Conservation (phyloP, 2,888 invertebrate species). For the Melikaiella ostensackeni region DNA sequence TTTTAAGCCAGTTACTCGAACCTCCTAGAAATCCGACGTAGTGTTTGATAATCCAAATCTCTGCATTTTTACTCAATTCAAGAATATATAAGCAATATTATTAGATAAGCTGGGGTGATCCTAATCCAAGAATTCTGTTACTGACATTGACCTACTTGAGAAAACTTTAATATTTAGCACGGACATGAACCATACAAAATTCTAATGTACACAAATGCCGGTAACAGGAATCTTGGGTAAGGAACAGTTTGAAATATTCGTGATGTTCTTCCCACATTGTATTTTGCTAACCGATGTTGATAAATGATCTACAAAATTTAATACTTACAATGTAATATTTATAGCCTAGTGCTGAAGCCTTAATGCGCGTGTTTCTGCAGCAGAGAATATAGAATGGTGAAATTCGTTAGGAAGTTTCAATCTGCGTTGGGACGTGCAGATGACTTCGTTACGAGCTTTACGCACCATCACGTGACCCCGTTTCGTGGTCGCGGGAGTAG, state of each 20-base stretch:
- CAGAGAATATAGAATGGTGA: slow-evolving; percentile 11
- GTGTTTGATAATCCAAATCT: too few species aligned
- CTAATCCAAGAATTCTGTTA: too few species aligned
- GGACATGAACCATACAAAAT: too few species aligned
- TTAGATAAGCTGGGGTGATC: too few species aligned
- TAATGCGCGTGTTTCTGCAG: not conserved
- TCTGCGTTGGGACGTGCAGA: not conserved
- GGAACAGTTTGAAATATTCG: too few species aligned
- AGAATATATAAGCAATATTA: too few species aligned
- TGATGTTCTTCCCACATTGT: too few species aligned
- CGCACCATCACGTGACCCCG: slow-evolving; percentile 15
- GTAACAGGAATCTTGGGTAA: not conserved
- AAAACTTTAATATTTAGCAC: too few species aligned
- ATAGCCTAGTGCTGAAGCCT: not conserved
- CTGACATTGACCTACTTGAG: too few species aligned
- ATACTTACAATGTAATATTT: not conserved
- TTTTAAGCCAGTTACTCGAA: slow-evolving; percentile 11
- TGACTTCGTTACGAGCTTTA: slow-evolving; percentile 20
- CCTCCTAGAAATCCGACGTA: too few species aligned
- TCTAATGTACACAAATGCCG: too few species aligned
- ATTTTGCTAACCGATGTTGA: not conserved
- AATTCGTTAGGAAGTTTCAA: slow-evolving; percentile 30
- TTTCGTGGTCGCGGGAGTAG: not conserved
- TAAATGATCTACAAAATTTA: slow-evolving; percentile 8
- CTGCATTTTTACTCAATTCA: too few species aligned